Percentiles rank a stretch among this genome's conserved stretches.
Evolutionary conservation across 2,797 vertebrate genomes (phyloP).

Genomic region (Cyclopterus lumpus): DNA sequence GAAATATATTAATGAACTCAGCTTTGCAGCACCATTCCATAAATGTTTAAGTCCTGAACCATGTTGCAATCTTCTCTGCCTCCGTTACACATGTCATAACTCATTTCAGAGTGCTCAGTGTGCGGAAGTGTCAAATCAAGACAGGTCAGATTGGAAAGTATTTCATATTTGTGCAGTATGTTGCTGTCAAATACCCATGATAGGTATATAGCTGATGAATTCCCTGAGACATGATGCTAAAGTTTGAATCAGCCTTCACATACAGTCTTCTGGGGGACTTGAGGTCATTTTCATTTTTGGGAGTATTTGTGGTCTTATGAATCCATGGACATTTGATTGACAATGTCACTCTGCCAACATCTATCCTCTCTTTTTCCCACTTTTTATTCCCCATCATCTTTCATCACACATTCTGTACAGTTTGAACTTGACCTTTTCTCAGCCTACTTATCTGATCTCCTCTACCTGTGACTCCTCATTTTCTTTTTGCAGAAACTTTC

Average conservation of each 20-base stretch:
- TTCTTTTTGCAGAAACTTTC: neutral
- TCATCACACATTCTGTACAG: neutral
- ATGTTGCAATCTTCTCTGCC: conserved; percentile 19
- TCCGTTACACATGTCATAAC: conserved; percentile 53
- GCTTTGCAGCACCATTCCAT: conserved; percentile 17
- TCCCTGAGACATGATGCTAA: neutral
- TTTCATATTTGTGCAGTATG: conserved; percentile 31
- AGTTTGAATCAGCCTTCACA: neutral
- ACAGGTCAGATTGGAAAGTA: conserved; percentile 21
- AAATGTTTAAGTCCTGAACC: conserved; percentile 39
- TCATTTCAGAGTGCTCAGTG: conserved; percentile 53
- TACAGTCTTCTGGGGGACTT: neutral
- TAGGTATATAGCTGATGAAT: conserved; percentile 2
- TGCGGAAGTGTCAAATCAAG: conserved; percentile 43
- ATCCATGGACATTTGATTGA: neutral
- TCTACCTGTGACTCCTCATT: neutral
- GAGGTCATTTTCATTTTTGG: neutral
- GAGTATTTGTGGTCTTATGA: no score
- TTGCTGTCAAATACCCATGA: neutral
- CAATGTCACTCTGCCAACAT: neutral
- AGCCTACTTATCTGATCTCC: neutral
- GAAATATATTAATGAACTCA: conserved; percentile 21
- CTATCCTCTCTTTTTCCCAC: neutral
- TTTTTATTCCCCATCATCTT: neutral
- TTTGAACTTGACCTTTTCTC: conserved; percentile 12